Conservation (phyloP, 1,140 invertebrate genomes). For the Marisa cornuarietis region DNA sequence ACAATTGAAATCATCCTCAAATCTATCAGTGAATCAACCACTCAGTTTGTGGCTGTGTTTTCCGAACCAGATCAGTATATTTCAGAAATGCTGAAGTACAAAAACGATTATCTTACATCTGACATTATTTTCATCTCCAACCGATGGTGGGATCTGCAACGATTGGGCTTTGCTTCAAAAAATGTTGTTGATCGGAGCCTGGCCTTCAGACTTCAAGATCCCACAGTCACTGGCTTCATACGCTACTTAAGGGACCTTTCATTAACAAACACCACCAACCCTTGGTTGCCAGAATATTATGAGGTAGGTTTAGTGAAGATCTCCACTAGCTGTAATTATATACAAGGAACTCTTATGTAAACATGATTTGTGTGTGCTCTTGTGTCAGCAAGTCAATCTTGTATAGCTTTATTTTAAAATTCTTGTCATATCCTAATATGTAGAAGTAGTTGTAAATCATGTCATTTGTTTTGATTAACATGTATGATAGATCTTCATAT, state of each 20-base stretch:
- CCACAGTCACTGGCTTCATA: conserved; percentile 28
- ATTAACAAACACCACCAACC: conserved; percentile 33
- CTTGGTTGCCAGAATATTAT: conserved; percentile 59
- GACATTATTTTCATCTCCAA: conserved; percentile 53
- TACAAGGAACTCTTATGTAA: too few relatives aligned
- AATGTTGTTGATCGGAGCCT: conserved; percentile 13
- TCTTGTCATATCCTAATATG: neutral
- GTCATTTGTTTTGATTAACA: neutral
- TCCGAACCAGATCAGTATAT: conserved; percentile 49
- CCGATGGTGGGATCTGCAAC: conserved; percentile 30
- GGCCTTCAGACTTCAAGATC: conserved; percentile 30
- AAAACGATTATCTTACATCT: conserved; percentile 17
- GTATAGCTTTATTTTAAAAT: too few relatives aligned
- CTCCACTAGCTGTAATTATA: too few relatives aligned
- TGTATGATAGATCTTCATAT: too few relatives aligned
- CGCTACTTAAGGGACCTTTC: conserved; percentile 25
- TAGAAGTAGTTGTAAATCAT: neutral
- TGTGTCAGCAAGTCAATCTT: too few relatives aligned
- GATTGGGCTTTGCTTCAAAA: conserved; percentile 15
- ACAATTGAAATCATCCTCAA: conserved; percentile 41
- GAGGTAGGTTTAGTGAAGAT: conserved; percentile 19
- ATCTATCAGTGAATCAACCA: conserved; percentile 45
- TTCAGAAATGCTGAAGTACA: conserved; percentile 42
- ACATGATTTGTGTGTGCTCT: too few relatives aligned
- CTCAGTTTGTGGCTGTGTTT: conserved; percentile 59